phyloP scores from a whole-genome alignment of 2,797 vertebrate genomes.

The Bovichtus variegatus region DNA sequence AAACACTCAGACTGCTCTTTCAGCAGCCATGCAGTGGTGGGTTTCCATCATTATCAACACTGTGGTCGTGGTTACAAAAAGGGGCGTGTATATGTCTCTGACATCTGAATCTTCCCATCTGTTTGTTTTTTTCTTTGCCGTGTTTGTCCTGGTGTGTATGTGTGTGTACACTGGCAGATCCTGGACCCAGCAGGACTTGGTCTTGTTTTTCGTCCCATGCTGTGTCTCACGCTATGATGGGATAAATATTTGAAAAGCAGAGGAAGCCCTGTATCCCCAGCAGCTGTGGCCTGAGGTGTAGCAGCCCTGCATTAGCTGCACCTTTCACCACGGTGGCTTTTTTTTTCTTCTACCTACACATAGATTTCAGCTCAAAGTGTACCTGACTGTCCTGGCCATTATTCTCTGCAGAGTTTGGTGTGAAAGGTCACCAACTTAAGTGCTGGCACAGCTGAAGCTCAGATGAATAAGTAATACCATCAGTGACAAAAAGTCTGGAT shows the following conservation, averaged over 20 bases:
- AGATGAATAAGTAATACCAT: constrained; percentile 75
- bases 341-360: constrained; percentile 38
- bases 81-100: constrained; percentile 19
- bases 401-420: constrained; percentile 52
- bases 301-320: constrained; percentile 44
- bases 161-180: constrained; percentile 54
- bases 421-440: constrained; percentile 75
- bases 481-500: constrained; percentile 64
- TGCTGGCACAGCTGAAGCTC: constrained; percentile 65
- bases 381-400: constrained; percentile 46
- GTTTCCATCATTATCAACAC: constrained; percentile 31
- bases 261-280: constrained; percentile 57
- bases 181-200: constrained; percentile 54
- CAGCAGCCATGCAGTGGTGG: constrained; percentile 15
- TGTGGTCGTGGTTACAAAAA: constrained; percentile 5
- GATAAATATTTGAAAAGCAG: constrained; percentile 83
- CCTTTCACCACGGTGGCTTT: constrained; percentile 29
- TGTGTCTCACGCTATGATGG: constrained; percentile 63
- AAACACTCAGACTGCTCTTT: constrained; percentile 29
- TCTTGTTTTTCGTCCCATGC: constrained; percentile 72
- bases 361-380: constrained; percentile 46
- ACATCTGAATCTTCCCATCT: constrained; percentile 60
- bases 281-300: constrained; percentile 45
- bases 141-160: constrained; percentile 52
- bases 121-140: constrained; percentile 50